Percentiles rank a stretch among this genome's conserved stretches.
Conservation (phyloP, 1,140 invertebrate species). For the Metopolophium dirhodum region DNA sequence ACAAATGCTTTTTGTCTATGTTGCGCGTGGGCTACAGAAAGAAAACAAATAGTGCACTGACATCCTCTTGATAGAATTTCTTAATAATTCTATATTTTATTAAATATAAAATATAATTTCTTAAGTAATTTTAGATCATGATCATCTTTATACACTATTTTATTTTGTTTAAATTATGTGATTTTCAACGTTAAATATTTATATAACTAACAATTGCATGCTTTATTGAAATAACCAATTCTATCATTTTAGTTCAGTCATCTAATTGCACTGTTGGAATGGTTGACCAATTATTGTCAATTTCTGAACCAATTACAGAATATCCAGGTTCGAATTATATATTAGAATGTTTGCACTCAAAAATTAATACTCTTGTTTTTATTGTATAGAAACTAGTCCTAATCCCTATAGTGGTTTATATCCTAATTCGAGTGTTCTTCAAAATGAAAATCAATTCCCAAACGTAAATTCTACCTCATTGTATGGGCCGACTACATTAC, state of each 20-base stretch:
- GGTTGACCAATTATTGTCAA: slow-evolving; percentile 41
- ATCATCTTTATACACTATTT: neutral
- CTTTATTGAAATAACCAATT: too few relatives aligned
- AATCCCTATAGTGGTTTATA: slow-evolving; percentile 60
- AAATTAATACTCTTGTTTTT: slow-evolving; percentile 21
- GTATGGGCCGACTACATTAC: slow-evolving; percentile 23
- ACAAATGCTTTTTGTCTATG: too few relatives aligned
- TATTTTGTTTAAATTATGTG: neutral
- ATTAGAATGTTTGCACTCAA: neutral
- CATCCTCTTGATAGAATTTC: neutral
- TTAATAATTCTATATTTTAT: too few relatives aligned
- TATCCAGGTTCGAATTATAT: slow-evolving; percentile 11
- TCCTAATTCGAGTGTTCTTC: slow-evolving; percentile 40
- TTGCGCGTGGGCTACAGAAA: too few relatives aligned
- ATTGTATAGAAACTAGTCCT: slow-evolving; percentile 59
- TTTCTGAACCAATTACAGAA: neutral
- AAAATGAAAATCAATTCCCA: slow-evolving; percentile 53
- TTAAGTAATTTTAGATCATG: neutral
- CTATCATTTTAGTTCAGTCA: slow-evolving; percentile 15
- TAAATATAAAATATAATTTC: neutral
- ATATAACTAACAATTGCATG: neutral
- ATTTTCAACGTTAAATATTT: neutral
- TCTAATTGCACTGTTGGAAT: slow-evolving; percentile 45
- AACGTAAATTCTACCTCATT: slow-evolving; percentile 19
- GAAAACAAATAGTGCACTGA: too few relatives aligned